Evolutionary conservation across 2,888 invertebrate species (phyloP), one percentile per base, ranked within the genome.

Genomic region (Lochmaea crataegi): DNA sequence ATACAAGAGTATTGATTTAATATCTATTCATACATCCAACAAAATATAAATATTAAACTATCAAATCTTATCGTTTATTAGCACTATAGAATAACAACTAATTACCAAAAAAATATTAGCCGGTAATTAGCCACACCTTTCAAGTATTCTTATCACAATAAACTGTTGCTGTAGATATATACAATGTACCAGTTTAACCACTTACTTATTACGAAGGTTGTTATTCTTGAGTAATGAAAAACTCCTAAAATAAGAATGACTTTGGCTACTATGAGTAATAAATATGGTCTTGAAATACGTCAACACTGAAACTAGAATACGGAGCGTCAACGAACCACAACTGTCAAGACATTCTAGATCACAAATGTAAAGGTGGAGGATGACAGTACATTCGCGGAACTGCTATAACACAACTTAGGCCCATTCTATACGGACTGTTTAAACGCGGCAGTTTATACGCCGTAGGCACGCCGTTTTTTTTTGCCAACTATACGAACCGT

Each of bases 81-180:
- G n/a, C 14, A 60, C 32, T 11, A 32, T 60, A n/a, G n/a, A n/a
- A n/a, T 9, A 57, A 32, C 16, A 38, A n/a, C n/a, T 38, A 12
- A 60, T n/a, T n/a, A 7, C 12, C 6, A 14, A 11, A 32, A 26
- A 65, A 41, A 65, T 32, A 65, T 3, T 65, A 56, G 32, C 67
- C 72, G 42, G 66, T 66, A 16, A 10, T 38, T 22, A 53, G 22
- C 61, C 56, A 64, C 69, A 69, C 69, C 69, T 60, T 60, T 60
- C n/a, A 14, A 51, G 14, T 16, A 14, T 45, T 51, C 16, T n/a
- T 16, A 53, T 53, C 16, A 18, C 16, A 53, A 11, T 18, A 53
- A 16, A 11, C 16, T 18, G 18, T 18, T 53, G 16, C n/a, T n/a
- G n/a, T n/a, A n/a, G n/a, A n/a, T n/a, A n/a, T n/a, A n/a, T n/a